Evolutionary conservation across 2,113 vertebrate genomes (phyloP), one percentile per base, ranked within the genome.

Genomic region (Corvus cornix): DNA sequence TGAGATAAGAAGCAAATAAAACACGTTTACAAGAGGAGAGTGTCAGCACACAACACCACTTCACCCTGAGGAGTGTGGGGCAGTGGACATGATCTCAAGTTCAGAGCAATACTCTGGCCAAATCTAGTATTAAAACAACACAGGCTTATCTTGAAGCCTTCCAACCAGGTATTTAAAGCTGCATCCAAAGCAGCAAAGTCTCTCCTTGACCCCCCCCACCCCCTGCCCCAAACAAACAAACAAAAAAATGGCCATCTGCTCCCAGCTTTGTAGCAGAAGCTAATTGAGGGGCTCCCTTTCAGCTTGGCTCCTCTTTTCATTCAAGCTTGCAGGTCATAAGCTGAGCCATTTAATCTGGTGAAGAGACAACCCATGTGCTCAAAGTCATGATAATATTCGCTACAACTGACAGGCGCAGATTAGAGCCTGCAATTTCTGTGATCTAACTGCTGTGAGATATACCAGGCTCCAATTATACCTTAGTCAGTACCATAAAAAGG

Each of bases 401-500:
- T 85, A 49, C 64, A 53, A 75, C 18, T 87, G 82, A 92, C 90
- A 94, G 88, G 39, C 75, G 9, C 59, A 90, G 87, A 91, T 92
- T 84, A 96, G 66, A 93, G 89, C 9, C 76, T 78, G 76, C 80
- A 93, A 74, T 87, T 93, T 85, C 73, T 78, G 55, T 84, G 89
- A 80, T 84, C 62, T 91, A 88, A 91, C 67, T 87, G 95, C 92
- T 80, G 59, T 20, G 67, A 77, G 64, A 92, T 53, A 51, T 0
- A 2, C 68, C 5, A 7, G 37, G 84, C 76, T 90, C 87, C 93
- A 91, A 84, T 94, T 83, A 83, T 20, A 92, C 51, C 78, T 94
- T 64, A 89, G 82, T 86, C 93, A 87, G 52, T 52, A 21, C 68
- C 51, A 77, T 93, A 74, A 90, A 92, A 77, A 84, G 64, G 72